phyloP scores from a whole-genome alignment of 2,888 invertebrate genomes.

The Chesias legatella region DNA sequence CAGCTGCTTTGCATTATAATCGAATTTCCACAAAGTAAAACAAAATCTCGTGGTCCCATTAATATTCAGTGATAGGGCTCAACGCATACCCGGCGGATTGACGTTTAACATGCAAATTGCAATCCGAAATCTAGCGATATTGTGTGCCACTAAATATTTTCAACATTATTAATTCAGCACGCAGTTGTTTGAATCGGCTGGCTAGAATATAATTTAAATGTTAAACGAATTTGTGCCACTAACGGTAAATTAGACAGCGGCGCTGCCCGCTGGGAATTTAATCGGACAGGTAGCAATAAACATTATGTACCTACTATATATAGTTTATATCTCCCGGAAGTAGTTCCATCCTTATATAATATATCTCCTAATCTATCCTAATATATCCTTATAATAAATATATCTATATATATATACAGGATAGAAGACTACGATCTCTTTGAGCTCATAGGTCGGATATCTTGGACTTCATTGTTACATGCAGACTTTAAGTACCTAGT shows the following conservation, averaged over 20 bases:
- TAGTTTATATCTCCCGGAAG: not conserved
- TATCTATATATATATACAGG: too few species aligned
- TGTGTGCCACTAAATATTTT: constrained; percentile 76
- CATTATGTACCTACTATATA: constrained; percentile 23
- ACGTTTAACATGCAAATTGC: constrained; percentile 80
- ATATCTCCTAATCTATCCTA: too few species aligned
- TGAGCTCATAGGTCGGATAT: too few species aligned
- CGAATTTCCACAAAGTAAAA: constrained; percentile 77
- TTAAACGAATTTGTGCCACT: constrained; percentile 74
- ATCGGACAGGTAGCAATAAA: constrained; percentile 51
- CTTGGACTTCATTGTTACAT: too few species aligned
- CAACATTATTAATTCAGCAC: constrained; percentile 72
- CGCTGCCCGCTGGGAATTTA: constrained; percentile 54
- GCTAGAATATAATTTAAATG: constrained; percentile 76
- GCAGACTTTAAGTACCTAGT: too few species aligned
- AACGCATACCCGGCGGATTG: constrained; percentile 73
- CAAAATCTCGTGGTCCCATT: constrained; percentile 75
- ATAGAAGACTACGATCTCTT: too few species aligned
- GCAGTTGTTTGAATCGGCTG: constrained; percentile 71
- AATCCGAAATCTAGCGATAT: constrained; percentile 77
- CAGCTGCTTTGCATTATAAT: constrained; percentile 78
- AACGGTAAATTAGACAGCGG: constrained; percentile 64
- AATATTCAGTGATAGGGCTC: constrained; percentile 78
- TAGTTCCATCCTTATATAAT: too few species aligned
- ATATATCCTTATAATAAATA: too few species aligned